These are phyloP conservation scores for Lithophane semibrunnea DNA, from an alignment of 2,888 invertebrate species.

Conservation along the genomic window DNA sequence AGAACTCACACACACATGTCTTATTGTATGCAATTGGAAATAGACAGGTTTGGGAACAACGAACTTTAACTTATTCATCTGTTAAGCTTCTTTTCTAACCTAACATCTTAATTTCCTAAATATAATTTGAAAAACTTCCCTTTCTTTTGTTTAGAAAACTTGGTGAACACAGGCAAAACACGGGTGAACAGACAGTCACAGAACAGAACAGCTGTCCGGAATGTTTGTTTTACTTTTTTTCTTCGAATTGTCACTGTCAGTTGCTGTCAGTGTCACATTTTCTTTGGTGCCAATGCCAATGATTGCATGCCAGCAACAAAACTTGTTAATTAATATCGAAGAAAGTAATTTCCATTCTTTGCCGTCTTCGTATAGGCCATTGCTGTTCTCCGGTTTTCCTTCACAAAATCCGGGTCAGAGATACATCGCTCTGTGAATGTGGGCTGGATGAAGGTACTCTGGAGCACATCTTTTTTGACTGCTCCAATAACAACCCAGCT, in stretches of 20 bases:
- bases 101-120: neutral
- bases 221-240: neutral
- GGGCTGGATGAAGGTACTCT: too few species aligned
- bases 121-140: neutral
- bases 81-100: constrained; percentile 1
- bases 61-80: constrained; percentile 6
- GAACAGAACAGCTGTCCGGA: neutral
- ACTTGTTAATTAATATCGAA: too few species aligned
- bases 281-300: neutral
- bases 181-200: too few species aligned
- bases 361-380: too few species aligned
- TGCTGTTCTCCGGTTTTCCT: too few species aligned
- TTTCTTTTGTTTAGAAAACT: constrained; percentile 4
- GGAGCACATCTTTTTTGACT: too few species aligned
- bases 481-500: too few species aligned
- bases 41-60: neutral
- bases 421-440: too few species aligned
- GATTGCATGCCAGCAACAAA: neutral
- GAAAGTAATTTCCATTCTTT: too few species aligned
- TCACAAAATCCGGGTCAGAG: too few species aligned
- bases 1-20: constrained; percentile 9
- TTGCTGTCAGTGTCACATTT: neutral
- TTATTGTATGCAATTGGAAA: constrained; percentile 1
- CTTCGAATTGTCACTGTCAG: neutral
- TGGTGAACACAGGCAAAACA: neutral